Evolutionary conservation across 2,888 invertebrate genomes (phyloP).

Genomic region (Philaethria dido): DNA sequence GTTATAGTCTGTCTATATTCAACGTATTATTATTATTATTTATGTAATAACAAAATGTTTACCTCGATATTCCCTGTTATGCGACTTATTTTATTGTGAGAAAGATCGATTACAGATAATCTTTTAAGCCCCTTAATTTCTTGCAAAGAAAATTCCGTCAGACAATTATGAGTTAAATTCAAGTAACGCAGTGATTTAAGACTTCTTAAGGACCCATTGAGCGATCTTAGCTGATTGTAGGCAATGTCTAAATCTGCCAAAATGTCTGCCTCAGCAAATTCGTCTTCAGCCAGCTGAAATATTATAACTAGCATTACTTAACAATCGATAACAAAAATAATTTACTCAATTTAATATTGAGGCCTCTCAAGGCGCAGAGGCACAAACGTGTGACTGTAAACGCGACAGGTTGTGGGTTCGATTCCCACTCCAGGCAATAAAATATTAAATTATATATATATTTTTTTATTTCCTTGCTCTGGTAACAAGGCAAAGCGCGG

Average conservation of each 20-base stretch:
- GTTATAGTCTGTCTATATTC: not conserved
- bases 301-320: constrained; percentile 12
- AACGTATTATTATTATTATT: not conserved
- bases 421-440: too few relatives aligned
- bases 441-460: too few relatives aligned
- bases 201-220: constrained; percentile 89
- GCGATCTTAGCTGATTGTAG: constrained; percentile 87
- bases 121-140: constrained; percentile 89
- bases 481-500: too few relatives aligned
- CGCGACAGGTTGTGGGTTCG: too few relatives aligned
- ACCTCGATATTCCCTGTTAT: constrained; percentile 87
- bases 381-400: too few relatives aligned
- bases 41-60: constrained; percentile 45
- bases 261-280: constrained; percentile 88
- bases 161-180: constrained; percentile 90
- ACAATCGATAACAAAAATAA: not conserved
- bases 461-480: too few relatives aligned
- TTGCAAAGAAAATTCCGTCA: constrained; percentile 91
- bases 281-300: constrained; percentile 87
- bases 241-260: constrained; percentile 89
- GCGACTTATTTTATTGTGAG: constrained; percentile 88
- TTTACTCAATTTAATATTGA: not conserved
- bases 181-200: constrained; percentile 87
- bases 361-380: too few relatives aligned
- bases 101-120: constrained; percentile 89